Base-by-base conservation (phyloP, 1,140 invertebrate species). In the Drosophila nasuta region DNA sequence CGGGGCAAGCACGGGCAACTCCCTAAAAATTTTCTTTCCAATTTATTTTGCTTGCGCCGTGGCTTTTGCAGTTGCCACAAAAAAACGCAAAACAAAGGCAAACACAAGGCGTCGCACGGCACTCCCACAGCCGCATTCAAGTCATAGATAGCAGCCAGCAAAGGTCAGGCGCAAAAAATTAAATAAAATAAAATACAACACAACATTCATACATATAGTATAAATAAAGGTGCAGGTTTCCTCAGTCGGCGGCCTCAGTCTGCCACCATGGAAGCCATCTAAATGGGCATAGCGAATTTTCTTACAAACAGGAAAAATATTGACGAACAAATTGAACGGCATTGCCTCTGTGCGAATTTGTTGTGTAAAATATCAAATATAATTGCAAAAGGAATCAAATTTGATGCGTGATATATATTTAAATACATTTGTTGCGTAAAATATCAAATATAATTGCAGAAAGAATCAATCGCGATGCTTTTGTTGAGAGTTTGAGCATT, bases 41-140 rank as follows among this genome's bases (percentile, higher is more conserved):
- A 73, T 67, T 73, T 67, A 64, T 43, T 54, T 69, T 45, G 25
- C 30, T 54, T 11, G n/a, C 25, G 51, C 5, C 41, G 59, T 63
- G 51, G 20, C 20, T 51, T 11, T 20, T 35, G 13, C 3, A 33
- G 25, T 15, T 68, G 48, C 56, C 67, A 63, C 70, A 77, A 73
- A 77, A 80, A 87, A 88, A 87, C 63, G 82, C 48, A 73, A 86
- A 25, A 73, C 63, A 73, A 81, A 81, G 77, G 80, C 83, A 87
- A 88, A 87, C 63, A 87, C 48, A 73, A 86, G 82, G 82, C 82
- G 82, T 75, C 35, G 67, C 68, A 58, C 15, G 80, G 73, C 82
- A 87, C 82, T 65, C 82, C 82, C 83, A 77, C 69, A 68, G 33
- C 70, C 78, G 67, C 78, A 86, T 81, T 85, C 67, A 72, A 75